Evolutionary conservation across 2,113 vertebrate species (phyloP).

Genomic region (Numida meleagris): DNA sequence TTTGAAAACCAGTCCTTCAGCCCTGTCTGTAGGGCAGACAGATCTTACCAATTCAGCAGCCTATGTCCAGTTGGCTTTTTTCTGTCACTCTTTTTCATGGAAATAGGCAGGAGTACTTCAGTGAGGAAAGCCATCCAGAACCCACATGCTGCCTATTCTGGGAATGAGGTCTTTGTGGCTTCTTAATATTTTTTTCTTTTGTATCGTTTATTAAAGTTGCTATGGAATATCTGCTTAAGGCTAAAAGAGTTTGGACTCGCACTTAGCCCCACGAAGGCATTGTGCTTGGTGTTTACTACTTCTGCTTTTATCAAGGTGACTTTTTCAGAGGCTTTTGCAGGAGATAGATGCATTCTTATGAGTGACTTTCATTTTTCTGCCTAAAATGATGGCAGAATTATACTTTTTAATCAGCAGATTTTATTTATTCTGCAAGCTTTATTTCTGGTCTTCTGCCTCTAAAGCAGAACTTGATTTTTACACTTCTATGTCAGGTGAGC

Average conservation of each 20-base stretch:
- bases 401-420: slow-evolving; percentile 13
- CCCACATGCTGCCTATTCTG: neutral
- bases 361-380: slow-evolving; percentile 20
- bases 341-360: neutral
- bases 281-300: neutral
- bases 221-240: slow-evolving; percentile 23
- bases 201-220: slow-evolving; percentile 23
- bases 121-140: neutral
- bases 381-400: neutral
- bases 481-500: neutral
- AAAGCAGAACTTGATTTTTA: neutral
- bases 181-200: neutral
- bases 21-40: neutral
- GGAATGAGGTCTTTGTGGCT: neutral
- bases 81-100: neutral
- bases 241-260: slow-evolving; percentile 32
- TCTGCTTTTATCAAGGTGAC: slow-evolving; percentile 13
- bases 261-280: slow-evolving; percentile 22
- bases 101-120: neutral
- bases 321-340: slow-evolving; percentile 23
- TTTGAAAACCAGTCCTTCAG: neutral
- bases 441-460: slow-evolving; percentile 1
- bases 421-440: slow-evolving; percentile 33
- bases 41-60: neutral
- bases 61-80: neutral